Base-by-base conservation (phyloP, 2,113 vertebrate species). In the Mugil cephalus region DNA sequence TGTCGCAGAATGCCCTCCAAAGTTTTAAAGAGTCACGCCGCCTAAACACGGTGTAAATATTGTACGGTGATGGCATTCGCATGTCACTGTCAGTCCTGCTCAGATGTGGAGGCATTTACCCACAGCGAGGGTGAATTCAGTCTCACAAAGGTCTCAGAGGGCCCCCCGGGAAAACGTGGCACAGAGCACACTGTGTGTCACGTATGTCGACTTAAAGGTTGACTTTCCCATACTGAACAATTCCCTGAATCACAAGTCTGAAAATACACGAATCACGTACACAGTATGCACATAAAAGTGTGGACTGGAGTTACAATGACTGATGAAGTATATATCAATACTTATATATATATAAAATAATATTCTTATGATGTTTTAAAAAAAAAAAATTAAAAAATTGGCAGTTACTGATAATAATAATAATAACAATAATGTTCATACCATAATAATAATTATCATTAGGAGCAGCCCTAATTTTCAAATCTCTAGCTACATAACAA, bases 81-180 rank as follows among this genome's bases (percentile, higher is more conserved):
- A 61, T 70, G 82, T 87, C 83, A 79, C 62, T 60, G 87, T 82
- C 83, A 85, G 50, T 85, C 74, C 82, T 59, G 75, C 61, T 82
- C 69, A 82, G 53, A 62, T 14, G 47, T 81, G 59, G 53, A 52
- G 63, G 64, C 78, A 67, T 60, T 47, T 47, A 45, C 45, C 51
- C 39, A 43, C 53, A 66, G 51, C 2, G 11, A 50, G 62, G 47
- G 66, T 21, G 39, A 76, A 51, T 66, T 80, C 18, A 39, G 9
- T 77, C 69, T 55, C 45, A 24, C 67, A 79, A 74, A 71, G 60
- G 51, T 67, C 51, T 72, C 51, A 21, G 18, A 4, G 4, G 38
- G n/a, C 34, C 47, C 19, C n/a, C 53, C 10, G 0, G 58, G 69
- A 39, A 19, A 48, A 5, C 1, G 17, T n/a, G 30, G 36, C 21